These are phyloP conservation scores for Pogona vitticeps DNA, from an alignment of 2,113 vertebrate species.

Conservation along the genomic window DNA sequence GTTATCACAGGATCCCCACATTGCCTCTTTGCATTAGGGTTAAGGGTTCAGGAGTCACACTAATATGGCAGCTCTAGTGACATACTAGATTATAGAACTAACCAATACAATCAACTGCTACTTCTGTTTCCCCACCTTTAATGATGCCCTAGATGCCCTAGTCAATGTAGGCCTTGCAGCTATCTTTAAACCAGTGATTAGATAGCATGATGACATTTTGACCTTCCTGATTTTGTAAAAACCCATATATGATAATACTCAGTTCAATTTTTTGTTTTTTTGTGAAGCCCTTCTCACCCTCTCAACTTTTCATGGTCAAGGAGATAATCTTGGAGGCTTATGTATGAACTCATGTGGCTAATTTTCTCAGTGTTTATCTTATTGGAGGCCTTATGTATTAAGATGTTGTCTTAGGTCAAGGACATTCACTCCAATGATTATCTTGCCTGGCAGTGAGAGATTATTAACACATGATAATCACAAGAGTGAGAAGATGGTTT, in stretches of 20 bases:
- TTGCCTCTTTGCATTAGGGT: no score
- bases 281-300: not conserved
- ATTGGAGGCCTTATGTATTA: not conserved
- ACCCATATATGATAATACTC: not conserved
- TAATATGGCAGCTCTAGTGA: not conserved
- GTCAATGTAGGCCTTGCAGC: not conserved
- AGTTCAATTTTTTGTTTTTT: not conserved
- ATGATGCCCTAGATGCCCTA: not conserved
- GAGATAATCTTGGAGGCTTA: not conserved
- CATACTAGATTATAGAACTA: not conserved
- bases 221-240: not conserved
- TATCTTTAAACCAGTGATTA: not conserved
- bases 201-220: not conserved
- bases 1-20: not conserved
- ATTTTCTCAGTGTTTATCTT: conserved; percentile 20
- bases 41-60: not conserved
- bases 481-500: not conserved
- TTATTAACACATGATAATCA: not conserved
- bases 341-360: accelerated
- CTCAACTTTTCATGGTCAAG: not conserved
- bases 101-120: not conserved
- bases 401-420: not conserved
- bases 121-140: not conserved
- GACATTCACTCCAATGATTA: not conserved
- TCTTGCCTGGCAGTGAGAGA: not conserved